These are phyloP conservation scores for Nymphalis polychloros DNA, from an alignment of 2,888 invertebrate species.

Conservation along the genomic window DNA sequence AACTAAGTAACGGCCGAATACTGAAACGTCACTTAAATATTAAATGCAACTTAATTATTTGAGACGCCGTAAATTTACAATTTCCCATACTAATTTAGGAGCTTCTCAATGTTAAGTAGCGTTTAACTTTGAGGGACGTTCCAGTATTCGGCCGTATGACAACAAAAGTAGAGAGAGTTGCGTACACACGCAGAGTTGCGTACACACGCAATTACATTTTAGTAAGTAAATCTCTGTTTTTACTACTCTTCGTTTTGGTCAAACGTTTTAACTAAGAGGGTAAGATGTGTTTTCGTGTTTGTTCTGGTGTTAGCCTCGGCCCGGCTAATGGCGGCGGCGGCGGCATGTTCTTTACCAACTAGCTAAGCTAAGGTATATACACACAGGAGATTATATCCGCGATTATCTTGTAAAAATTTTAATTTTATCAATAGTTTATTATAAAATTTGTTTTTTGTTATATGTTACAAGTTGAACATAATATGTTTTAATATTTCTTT, in stretches of 20 bases:
- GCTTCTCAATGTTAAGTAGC: too few relatives aligned
- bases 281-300: conserved; percentile 41
- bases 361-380: conserved; percentile 23
- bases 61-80: too few relatives aligned
- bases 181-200: not conserved
- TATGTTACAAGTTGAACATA: too few relatives aligned
- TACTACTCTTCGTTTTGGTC: conserved; percentile 29
- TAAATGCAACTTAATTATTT: too few relatives aligned
- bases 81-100: too few relatives aligned
- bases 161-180: not conserved
- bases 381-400: conserved; percentile 17
- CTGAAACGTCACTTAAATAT: too few relatives aligned
- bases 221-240: not conserved
- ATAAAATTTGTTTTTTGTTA: too few relatives aligned
- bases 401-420: not conserved
- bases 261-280: conserved; percentile 44
- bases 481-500: too few relatives aligned
- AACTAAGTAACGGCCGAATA: too few relatives aligned
- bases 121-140: too few relatives aligned
- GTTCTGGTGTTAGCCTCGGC: conserved; percentile 44
- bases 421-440: too few relatives aligned
- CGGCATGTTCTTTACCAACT: conserved; percentile 38
- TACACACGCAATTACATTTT: not conserved
- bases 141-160: too few relatives aligned
- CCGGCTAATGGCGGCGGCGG: conserved; percentile 44